Conservation (phyloP, 2,888 invertebrate genomes). For the Luperina testacea region DNA sequence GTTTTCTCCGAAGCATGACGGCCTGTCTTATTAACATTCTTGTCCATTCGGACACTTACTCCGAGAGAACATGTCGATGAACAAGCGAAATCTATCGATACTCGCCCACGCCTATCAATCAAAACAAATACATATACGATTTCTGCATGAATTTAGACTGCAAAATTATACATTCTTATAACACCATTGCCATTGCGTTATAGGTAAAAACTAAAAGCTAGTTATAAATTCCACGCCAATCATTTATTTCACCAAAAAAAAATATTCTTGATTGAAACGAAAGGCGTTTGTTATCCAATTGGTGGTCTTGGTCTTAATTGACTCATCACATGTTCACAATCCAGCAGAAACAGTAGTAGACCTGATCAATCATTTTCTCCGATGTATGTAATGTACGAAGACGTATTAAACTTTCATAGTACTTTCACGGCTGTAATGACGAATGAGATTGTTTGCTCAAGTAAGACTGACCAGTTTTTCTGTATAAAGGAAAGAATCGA, state of each 20-base stretch:
- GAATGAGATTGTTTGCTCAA: slow-evolving; percentile 74
- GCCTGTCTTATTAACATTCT: slow-evolving; percentile 76
- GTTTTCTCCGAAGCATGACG: slow-evolving; percentile 71
- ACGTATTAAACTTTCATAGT: slow-evolving; percentile 73
- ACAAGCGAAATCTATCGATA: slow-evolving; percentile 73
- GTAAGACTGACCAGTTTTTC: slow-evolving; percentile 71
- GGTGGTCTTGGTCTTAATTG: slow-evolving; percentile 69
- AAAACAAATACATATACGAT: slow-evolving; percentile 70
- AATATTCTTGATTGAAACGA: slow-evolving; percentile 68
- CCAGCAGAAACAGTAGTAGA: slow-evolving; percentile 72
- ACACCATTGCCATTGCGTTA: slow-evolving; percentile 69
- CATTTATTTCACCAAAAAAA: slow-evolving; percentile 62
- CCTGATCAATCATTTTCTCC: slow-evolving; percentile 78
- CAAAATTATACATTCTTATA: slow-evolving; percentile 64
- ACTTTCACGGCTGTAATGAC: slow-evolving; percentile 78
- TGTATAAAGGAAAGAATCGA: slow-evolving; percentile 53
- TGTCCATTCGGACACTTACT: slow-evolving; percentile 64
- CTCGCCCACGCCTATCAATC: slow-evolving; percentile 71
- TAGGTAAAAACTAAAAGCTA: slow-evolving; percentile 43
- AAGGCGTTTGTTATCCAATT: slow-evolving; percentile 68
- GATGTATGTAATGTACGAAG: slow-evolving; percentile 44
- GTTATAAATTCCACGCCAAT: slow-evolving; percentile 52
- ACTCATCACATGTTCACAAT: slow-evolving; percentile 68
- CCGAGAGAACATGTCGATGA: slow-evolving; percentile 57
- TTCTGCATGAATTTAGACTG: slow-evolving; percentile 70